Base-by-base conservation (phyloP, 2,888 invertebrate species). In the Leptopilina myrica region DNA sequence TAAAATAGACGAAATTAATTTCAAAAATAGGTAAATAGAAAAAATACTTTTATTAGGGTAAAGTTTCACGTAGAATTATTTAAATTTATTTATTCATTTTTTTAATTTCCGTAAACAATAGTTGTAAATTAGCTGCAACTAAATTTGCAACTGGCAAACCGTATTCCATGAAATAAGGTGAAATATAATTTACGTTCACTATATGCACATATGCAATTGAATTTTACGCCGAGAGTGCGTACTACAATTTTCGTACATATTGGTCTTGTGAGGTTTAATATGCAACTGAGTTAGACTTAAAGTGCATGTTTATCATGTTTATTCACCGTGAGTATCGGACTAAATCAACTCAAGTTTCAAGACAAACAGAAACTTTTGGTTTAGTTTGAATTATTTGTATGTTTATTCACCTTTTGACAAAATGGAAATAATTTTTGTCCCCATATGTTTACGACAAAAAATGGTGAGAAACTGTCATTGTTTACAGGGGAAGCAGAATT, bases 281-380 rank as follows among this genome's bases (percentile, higher is more conserved):
- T 73, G 56, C 53, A 73, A 73, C 33, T 56, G 73, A 56, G 56
- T 73, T 73, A 33, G 53, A 73, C 73, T 73, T 56, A 40, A 56
- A 73, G 73, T 56, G 15, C 33, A 73, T 73, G 33, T 73, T 73
- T 73, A 73, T 73, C 73, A 33, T 73, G 73, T 73, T 73, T 73
- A 56, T 73, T 73, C 56, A 56, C 33, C 8, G 20, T 33, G 15
- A 73, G 73, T 56, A 73, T 56, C 73, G 53, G 33, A 33, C 14
- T n/a, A 73, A 73, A 56, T 73, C 33, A 40, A 53, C 73, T 53
- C 53, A 56, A 56, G 33, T 56, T 26, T 33, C 14, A 73, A 73
- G 56, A 14, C 33, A 73, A 56, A 56, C 14, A 26, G 0, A 73
- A 53, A 56, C 33, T 53, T 73, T 7, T 14, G 49, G n/a, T 73